phyloP scores from a whole-genome alignment of 2,797 vertebrate species.

The Hyperoplus immaculatus region DNA sequence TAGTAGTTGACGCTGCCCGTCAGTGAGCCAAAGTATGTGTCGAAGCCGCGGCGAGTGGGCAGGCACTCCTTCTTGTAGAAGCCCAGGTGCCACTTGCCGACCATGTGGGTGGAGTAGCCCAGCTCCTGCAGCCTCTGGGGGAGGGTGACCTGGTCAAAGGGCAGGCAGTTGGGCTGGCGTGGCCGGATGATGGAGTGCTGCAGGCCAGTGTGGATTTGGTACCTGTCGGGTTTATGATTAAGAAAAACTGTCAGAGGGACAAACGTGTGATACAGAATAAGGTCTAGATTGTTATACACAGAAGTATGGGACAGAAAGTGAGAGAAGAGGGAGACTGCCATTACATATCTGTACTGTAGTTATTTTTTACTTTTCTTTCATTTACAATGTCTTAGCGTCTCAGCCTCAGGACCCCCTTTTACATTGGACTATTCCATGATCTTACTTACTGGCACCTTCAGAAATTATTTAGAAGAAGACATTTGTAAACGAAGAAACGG shows the following conservation, averaged over 20 bases:
- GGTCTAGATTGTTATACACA: not conserved
- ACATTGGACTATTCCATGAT: too few species aligned
- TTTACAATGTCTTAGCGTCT: too few species aligned
- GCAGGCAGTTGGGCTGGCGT: slow-evolving; percentile 96
- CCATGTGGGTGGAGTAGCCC: slow-evolving; percentile 98
- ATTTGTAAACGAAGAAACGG: too few species aligned
- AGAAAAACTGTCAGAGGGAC: slow-evolving; percentile 6
- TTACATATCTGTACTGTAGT: not conserved
- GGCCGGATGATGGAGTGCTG: slow-evolving; percentile 99
- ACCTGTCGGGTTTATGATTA: slow-evolving; percentile 82
- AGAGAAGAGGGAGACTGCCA: not conserved
- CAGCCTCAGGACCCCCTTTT: too few species aligned
- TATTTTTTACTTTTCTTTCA: too few species aligned
- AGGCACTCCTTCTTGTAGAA: slow-evolving; percentile 98
- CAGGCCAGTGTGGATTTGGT: slow-evolving; percentile 98
- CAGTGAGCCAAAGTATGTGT: slow-evolving; percentile 96
- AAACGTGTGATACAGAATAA: not conserved
- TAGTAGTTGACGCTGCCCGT: slow-evolving; percentile 98
- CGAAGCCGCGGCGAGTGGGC: slow-evolving; percentile 94
- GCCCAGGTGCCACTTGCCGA: slow-evolving; percentile 98
- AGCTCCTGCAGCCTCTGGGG: slow-evolving; percentile 95
- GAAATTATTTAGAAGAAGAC: too few species aligned
- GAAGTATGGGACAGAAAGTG: not conserved
- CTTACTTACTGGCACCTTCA: too few species aligned
- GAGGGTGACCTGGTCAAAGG: slow-evolving; percentile 93